phyloP scores from a whole-genome alignment of 2,797 vertebrate genomes.

The Pachyuromys duprasi region DNA sequence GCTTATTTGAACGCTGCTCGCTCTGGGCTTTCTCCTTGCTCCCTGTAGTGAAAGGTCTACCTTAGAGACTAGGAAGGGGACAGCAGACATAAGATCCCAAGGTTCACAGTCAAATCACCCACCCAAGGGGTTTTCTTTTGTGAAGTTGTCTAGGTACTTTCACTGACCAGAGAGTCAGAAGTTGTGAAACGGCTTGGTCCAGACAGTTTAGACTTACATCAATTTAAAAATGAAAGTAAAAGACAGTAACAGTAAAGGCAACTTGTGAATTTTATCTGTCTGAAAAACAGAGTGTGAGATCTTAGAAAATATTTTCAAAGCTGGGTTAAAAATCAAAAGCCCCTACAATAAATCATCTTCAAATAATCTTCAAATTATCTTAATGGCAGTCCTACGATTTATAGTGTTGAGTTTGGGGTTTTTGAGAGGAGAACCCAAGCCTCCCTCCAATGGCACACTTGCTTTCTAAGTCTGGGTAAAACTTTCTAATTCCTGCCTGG shows the following conservation, averaged over 20 bases:
- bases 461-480: neutral
- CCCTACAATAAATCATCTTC: neutral
- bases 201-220: neutral
- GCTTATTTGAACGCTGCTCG: neutral
- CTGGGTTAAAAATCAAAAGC: conserved; percentile 1
- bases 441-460: neutral
- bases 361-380: neutral
- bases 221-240: neutral
- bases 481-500: neutral
- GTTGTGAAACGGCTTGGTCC: neutral
- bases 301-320: conserved; percentile 34
- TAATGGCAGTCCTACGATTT: neutral
- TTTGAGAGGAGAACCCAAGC: neutral
- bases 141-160: neutral
- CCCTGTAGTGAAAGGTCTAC: neutral
- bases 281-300: neutral
- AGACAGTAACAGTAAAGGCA: neutral
- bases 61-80: fast-evolving
- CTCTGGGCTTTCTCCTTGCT: neutral
- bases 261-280: neutral
- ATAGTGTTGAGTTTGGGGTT: neutral
- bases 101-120: neutral
- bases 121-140: fast-evolving
- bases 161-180: neutral
- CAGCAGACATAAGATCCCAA: neutral